These are phyloP conservation scores for Sturnus vulgaris DNA, from an alignment of 2,113 vertebrate species.

Conservation along the genomic window DNA sequence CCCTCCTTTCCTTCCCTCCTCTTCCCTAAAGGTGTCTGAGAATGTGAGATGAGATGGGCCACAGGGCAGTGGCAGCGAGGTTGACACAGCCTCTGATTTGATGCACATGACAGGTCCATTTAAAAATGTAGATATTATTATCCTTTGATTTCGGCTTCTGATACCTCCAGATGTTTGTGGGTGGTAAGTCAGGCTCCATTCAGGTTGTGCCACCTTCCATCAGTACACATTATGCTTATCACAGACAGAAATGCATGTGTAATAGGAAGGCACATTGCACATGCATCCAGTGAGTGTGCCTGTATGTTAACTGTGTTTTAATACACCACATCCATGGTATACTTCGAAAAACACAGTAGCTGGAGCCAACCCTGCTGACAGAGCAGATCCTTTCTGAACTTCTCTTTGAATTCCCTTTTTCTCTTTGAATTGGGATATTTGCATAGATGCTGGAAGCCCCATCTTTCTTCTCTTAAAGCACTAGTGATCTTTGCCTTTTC, in stretches of 20 bases:
- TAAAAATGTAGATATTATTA: constrained; percentile 50
- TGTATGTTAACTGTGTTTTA: neutral
- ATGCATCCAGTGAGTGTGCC: neutral
- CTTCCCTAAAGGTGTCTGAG: neutral
- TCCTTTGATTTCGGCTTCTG: constrained; percentile 32
- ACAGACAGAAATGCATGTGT: neutral
- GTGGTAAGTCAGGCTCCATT: constrained; percentile 26
- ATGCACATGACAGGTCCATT: neutral
- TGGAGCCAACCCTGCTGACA: neutral
- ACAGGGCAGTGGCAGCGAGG: neutral
- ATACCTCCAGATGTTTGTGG: constrained; percentile 14
- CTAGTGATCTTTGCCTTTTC: neutral
- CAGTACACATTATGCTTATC: neutral
- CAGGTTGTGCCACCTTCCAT: constrained; percentile 30
- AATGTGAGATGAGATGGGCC: neutral
- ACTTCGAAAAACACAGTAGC: neutral
- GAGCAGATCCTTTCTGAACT: constrained; percentile 1
- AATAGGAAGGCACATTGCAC: neutral
- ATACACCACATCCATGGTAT: neutral
- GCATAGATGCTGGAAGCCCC: neutral
- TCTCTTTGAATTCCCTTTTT: neutral
- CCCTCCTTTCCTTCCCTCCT: no score
- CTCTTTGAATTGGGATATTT: neutral
- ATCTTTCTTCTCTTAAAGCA: neutral
- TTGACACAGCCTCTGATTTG: neutral